phyloP scores from a whole-genome alignment of 2,888 invertebrate genomes.

The Lasioglossum zephyrum region DNA sequence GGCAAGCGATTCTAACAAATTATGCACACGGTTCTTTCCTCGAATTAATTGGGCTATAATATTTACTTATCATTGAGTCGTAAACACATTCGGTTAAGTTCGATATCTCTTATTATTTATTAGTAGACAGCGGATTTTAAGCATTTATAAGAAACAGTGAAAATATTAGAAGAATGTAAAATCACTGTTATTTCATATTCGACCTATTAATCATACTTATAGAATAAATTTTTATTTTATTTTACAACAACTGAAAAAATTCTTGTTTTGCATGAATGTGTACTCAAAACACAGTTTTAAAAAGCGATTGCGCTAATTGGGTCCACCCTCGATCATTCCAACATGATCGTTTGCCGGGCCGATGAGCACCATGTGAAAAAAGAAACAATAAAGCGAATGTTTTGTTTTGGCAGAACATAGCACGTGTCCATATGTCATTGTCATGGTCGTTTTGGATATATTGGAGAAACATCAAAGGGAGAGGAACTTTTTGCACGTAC shows the following conservation, averaged over 20 bases:
- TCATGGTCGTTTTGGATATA: constrained; percentile 8
- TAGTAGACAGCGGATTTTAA: neutral
- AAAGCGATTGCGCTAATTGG: neutral
- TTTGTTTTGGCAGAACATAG: neutral
- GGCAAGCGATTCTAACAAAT: neutral
- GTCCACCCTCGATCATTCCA: neutral
- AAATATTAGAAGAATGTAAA: no score
- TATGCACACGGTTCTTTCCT: neutral
- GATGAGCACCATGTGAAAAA: neutral
- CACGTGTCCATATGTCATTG: neutral
- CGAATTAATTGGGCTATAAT: neutral
- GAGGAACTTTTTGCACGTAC: constrained; percentile 2
- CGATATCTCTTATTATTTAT: neutral
- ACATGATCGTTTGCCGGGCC: neutral
- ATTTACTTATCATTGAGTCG: neutral
- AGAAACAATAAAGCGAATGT: neutral
- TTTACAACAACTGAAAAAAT: neutral
- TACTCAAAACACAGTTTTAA: neutral
- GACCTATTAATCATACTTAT: no score
- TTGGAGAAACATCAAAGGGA: constrained; percentile 15
- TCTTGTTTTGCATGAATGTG: neutral
- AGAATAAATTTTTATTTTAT: no score
- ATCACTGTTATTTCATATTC: no score
- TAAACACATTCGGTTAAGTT: neutral
- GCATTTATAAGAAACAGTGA: no score